These are phyloP conservation scores for Sphyrna mokarran DNA, from an alignment of 2,113 vertebrate species.

Conservation along the genomic window DNA sequence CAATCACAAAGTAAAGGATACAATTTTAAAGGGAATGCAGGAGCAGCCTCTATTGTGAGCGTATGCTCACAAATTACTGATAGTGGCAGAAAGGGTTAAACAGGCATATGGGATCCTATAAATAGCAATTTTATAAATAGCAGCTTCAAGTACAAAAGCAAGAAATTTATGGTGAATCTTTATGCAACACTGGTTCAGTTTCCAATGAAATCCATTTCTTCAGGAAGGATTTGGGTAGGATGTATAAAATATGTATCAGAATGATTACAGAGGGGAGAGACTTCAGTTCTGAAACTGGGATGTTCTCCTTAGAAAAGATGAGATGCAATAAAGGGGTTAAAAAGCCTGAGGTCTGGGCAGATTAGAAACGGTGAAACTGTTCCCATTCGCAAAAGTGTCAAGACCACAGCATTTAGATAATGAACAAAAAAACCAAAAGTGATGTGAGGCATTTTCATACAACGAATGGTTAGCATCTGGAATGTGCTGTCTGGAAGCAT, in stretches of 20 bases:
- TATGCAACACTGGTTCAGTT: not conserved
- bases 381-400: not conserved
- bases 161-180: not conserved
- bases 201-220: not conserved
- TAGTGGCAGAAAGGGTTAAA: not conserved
- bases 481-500: not conserved
- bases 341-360: not conserved
- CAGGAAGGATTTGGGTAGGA: not conserved
- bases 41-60: not conserved
- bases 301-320: not conserved
- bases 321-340: not conserved
- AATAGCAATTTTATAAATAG: too few species aligned
- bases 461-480: not conserved
- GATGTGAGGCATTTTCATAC: not conserved
- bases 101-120: not conserved
- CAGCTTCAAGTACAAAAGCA: not conserved
- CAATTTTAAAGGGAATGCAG: not conserved
- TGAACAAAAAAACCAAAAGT: not conserved
- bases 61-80: not conserved
- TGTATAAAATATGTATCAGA: not conserved
- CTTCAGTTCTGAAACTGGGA: not conserved
- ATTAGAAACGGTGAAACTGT: not conserved
- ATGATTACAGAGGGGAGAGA: not conserved
- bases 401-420: too few species aligned
- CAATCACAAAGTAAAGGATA: not conserved